Percentiles rank a stretch among this genome's conserved stretches.
These are phyloP conservation scores for Dasysyrphus tricinctus DNA, from an alignment of 2,888 invertebrate species.

Conservation along the genomic window DNA sequence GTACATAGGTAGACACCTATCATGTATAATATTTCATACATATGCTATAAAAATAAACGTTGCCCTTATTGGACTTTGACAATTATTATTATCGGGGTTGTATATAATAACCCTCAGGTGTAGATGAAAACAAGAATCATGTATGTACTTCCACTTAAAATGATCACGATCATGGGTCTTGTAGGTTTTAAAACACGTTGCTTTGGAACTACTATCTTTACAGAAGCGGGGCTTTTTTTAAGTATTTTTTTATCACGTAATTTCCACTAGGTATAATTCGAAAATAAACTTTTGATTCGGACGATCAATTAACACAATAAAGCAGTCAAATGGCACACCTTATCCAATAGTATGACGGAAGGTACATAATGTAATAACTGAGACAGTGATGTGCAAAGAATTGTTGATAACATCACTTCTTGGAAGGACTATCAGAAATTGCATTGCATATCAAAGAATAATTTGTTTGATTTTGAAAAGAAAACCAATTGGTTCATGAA, in stretches of 20 bases:
- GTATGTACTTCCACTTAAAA: neutral
- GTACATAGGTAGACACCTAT: neutral
- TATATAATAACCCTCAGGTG: neutral
- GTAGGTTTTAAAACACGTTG: neutral
- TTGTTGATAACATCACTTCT: too few relatives aligned
- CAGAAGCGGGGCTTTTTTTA: neutral
- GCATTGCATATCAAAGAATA: too few relatives aligned
- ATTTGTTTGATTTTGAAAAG: too few relatives aligned
- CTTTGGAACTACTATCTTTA: neutral
- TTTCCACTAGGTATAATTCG: neutral
- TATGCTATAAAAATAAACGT: neutral
- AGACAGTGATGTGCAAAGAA: neutral
- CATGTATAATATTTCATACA: neutral
- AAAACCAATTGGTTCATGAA: too few relatives aligned
- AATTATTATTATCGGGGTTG: neutral
- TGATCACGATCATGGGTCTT: neutral
- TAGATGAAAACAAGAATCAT: neutral
- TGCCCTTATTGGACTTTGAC: neutral
- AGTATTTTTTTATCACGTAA: neutral
- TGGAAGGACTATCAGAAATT: too few relatives aligned
- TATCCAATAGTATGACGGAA: neutral
- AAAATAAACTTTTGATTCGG: neutral
- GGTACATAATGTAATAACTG: neutral
- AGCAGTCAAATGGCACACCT: neutral
- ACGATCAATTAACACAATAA: neutral